A percentile compares a stretch with the other conserved stretches of the same genome.
phyloP scores from a whole-genome alignment of 2,797 vertebrate genomes.

The Tauraco hartlaubi region DNA sequence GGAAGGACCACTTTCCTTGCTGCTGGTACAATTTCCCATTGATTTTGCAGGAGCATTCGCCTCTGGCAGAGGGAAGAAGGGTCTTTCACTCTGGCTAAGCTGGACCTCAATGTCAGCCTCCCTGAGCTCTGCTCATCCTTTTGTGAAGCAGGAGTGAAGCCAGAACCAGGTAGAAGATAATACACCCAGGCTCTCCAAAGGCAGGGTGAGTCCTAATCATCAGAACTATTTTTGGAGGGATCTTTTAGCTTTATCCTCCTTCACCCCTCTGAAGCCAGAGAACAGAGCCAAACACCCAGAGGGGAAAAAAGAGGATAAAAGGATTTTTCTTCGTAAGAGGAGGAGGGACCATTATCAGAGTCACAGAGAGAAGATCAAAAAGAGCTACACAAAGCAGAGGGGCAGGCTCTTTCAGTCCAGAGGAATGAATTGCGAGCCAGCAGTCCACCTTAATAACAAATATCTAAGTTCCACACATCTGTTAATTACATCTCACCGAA shows the following conservation, averaged over 20 bases:
- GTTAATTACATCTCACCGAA: background rate
- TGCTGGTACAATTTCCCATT: background rate
- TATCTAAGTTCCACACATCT: background rate
- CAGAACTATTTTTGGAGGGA: slow-evolving; percentile 37
- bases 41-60: background rate
- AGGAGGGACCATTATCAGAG: slow-evolving; percentile 12
- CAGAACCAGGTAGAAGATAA: background rate
- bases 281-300: slow-evolving; percentile 44
- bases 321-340: slow-evolving; percentile 14
- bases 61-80: background rate
- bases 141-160: background rate
- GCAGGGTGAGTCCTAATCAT: background rate
- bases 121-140: background rate
- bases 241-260: slow-evolving; percentile 10
- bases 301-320: slow-evolving; percentile 55
- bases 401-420: background rate
- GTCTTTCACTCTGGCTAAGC: background rate
- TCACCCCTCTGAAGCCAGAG: background rate
- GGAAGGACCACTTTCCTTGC: background rate
- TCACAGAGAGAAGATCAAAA: slow-evolving; percentile 51
- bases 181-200: background rate
- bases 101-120: background rate
- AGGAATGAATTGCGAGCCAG: background rate
- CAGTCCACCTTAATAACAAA: background rate
- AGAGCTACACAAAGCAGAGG: slow-evolving; percentile 26